These are phyloP conservation scores for Cuniculus paca DNA, from an alignment of 2,797 vertebrate genomes.

Conservation along the genomic window DNA sequence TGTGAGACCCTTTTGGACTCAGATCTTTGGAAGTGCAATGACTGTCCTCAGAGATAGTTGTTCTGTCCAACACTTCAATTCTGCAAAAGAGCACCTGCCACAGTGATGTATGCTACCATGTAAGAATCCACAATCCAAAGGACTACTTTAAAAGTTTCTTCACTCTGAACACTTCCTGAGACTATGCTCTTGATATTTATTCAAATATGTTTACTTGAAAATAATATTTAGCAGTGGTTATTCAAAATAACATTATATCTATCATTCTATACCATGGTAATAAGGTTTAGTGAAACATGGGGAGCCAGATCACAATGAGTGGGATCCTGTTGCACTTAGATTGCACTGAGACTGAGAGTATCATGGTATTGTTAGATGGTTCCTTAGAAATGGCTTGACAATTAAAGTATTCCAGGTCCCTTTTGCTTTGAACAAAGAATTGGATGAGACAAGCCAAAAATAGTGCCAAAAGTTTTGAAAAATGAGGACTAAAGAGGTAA, in stretches of 20 bases:
- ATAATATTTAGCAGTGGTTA: neutral
- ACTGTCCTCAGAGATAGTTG: neutral
- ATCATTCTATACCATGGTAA: neutral
- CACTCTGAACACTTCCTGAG: neutral
- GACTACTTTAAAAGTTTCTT: neutral
- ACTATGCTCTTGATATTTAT: neutral
- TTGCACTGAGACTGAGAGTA: neutral
- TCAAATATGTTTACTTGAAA: neutral
- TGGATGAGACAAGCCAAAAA: neutral
- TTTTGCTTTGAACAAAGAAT: neutral
- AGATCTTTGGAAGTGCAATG: neutral
- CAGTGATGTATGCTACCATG: too few species aligned
- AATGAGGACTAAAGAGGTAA: neutral
- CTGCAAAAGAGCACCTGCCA: neutral
- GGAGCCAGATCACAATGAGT: neutral
- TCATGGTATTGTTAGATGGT: neutral
- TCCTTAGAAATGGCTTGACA: neutral
- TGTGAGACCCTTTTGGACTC: neutral
- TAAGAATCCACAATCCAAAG: neutral
- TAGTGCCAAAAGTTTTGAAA: neutral
- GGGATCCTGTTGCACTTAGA: neutral
- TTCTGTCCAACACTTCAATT: neutral
- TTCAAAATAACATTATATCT: neutral
- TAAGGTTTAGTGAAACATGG: neutral
- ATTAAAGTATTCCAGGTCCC: neutral